These are phyloP conservation scores for Hemichromis elongatus DNA, from an alignment of 2,113 vertebrate species.

Conservation along the genomic window DNA sequence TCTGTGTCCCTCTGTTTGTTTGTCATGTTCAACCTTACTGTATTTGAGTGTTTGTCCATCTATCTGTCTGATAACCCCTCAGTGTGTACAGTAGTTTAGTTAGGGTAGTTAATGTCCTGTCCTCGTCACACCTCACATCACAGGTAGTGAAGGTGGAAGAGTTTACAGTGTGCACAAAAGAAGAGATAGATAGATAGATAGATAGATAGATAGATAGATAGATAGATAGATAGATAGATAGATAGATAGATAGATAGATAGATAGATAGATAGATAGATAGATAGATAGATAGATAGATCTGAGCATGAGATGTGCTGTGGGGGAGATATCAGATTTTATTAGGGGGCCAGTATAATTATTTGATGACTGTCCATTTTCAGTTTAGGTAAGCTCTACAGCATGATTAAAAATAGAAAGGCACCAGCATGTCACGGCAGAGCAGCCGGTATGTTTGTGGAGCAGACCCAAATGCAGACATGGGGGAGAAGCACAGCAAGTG, in stretches of 20 bases:
- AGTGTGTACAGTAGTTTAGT: too few relatives aligned
- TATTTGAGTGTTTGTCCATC: too few relatives aligned
- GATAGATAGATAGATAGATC: not conserved
- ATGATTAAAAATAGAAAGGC: constrained; percentile 22
- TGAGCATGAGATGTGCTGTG: not conserved
- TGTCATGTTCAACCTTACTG: too few relatives aligned
- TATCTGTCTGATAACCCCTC: too few relatives aligned
- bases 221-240: not conserved
- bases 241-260: not conserved
- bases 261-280: not conserved
- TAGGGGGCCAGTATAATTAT: not conserved
- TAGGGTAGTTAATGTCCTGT: not conserved
- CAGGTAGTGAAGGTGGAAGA: too few relatives aligned
- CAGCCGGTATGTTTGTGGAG: not conserved
- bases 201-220: not conserved
- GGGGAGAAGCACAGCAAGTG: not conserved
- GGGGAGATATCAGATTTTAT: constrained; percentile 8
- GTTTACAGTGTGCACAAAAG: not conserved
- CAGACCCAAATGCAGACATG: not conserved
- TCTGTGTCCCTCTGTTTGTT: not conserved
- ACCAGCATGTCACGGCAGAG: not conserved
- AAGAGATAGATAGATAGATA: too few relatives aligned
- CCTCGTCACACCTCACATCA: not conserved
- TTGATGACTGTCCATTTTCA: constrained; percentile 27
- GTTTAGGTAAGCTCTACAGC: not conserved